Conservation (phyloP, 2,113 vertebrate species). For the Chionodraco myersi region DNA sequence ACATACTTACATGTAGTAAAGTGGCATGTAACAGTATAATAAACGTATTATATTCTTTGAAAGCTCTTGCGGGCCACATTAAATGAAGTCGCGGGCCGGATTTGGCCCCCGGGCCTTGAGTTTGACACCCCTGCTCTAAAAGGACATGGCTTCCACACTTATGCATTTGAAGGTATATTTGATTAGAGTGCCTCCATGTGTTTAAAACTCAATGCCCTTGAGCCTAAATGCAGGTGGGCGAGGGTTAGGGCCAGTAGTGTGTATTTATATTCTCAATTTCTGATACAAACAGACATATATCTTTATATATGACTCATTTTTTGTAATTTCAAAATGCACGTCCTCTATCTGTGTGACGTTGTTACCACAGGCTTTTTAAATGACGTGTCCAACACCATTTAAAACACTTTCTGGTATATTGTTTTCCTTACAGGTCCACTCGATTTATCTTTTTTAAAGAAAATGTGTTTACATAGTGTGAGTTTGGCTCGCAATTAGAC, state of each 20-base stretch:
- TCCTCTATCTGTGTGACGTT: conserved; percentile 7
- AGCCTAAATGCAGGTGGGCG: background rate
- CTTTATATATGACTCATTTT: background rate
- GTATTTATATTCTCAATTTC: background rate
- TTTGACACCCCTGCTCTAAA: background rate
- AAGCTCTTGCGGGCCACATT: too few relatives aligned
- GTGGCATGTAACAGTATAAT: too few relatives aligned
- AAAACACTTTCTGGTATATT: conserved; percentile 15
- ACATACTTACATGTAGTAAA: too few relatives aligned
- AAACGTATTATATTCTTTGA: too few relatives aligned
- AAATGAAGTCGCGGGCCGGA: too few relatives aligned
- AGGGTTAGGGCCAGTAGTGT: background rate
- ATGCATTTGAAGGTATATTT: background rate
- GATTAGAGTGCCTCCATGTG: background rate
- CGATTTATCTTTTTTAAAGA: conserved; percentile 32
- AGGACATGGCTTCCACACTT: background rate
- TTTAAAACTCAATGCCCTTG: background rate
- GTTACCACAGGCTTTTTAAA: conserved; percentile 21
- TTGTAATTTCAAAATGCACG: background rate
- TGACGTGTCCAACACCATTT: background rate
- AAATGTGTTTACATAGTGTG: conserved; percentile 35
- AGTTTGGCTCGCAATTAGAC: conserved; percentile 53
- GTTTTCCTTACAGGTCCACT: conserved; percentile 20
- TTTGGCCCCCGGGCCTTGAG: too few relatives aligned
- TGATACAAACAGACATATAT: background rate